Conservation (phyloP, 2,113 vertebrate genomes). For the Bothrops jararaca region DNA sequence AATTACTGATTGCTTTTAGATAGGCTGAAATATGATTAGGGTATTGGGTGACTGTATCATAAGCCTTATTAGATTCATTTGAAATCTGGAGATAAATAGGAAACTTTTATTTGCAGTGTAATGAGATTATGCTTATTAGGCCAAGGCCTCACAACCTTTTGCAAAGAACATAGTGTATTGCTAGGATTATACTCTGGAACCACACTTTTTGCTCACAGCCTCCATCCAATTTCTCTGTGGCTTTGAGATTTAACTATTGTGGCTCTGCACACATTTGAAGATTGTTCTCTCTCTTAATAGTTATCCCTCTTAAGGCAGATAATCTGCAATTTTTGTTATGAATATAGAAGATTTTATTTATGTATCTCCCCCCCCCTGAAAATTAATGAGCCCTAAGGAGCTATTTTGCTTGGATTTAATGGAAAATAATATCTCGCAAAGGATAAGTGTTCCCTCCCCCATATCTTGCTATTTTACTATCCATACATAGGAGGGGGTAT, state of each 20-base stretch:
- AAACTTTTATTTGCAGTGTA: slow-evolving; percentile 93
- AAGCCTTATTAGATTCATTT: slow-evolving; percentile 97
- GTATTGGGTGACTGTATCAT: slow-evolving; percentile 86
- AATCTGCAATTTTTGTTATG: accelerated
- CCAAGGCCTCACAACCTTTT: slow-evolving; percentile 82
- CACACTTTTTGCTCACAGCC: slow-evolving; percentile 68
- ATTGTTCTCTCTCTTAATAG: slow-evolving; percentile 41
- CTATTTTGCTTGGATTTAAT: slow-evolving; percentile 24
- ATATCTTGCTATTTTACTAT: neutral
- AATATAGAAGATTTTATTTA: slow-evolving; percentile 31
- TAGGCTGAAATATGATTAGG: slow-evolving; percentile 96
- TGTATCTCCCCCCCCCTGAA: too few species aligned
- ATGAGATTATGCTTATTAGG: slow-evolving; percentile 96
- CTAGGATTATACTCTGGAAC: slow-evolving; percentile 78
- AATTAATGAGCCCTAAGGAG: neutral
- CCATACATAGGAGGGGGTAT: neutral
- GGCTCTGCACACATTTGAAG: slow-evolving; percentile 49
- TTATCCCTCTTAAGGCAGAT: slow-evolving; percentile 16
- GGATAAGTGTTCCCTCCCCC: neutral
- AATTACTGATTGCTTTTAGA: slow-evolving; percentile 97
- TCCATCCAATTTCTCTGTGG: slow-evolving; percentile 58
- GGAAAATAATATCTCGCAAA: neutral
- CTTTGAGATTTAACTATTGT: slow-evolving; percentile 67
- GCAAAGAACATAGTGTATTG: slow-evolving; percentile 77
- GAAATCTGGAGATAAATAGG: slow-evolving; percentile 96